Evolutionary conservation across 1,140 invertebrate species (phyloP).

Genomic region (Galleria mellonella): DNA sequence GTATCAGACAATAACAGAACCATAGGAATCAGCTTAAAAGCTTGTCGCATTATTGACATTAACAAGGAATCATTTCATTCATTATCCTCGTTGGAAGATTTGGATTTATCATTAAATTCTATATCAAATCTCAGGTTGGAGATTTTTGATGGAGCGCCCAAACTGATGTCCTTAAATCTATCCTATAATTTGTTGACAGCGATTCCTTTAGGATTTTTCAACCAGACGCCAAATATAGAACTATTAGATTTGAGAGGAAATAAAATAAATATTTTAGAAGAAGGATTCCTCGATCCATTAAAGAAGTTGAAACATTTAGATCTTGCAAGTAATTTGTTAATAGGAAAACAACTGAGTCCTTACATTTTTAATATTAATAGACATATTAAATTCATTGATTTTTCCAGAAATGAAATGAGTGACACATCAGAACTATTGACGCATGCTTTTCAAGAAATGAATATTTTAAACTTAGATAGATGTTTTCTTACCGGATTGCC

Average conservation of each 20-base stretch:
- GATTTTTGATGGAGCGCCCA: constrained; percentile 24
- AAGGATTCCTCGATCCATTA: constrained; percentile 45
- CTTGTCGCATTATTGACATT: constrained; percentile 36
- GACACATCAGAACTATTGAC: constrained; percentile 30
- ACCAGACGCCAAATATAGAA: constrained; percentile 32
- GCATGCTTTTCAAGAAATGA: constrained; percentile 25
- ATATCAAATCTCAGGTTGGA: constrained; percentile 34
- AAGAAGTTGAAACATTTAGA: constrained; percentile 34
- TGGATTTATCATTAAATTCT: constrained; percentile 48
- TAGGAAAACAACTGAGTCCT: constrained; percentile 27
- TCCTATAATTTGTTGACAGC: constrained; percentile 37
- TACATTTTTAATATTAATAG: constrained; percentile 34
- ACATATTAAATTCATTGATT: constrained; percentile 31
- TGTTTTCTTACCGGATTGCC: constrained; percentile 40
- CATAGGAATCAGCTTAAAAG: constrained; percentile 24
- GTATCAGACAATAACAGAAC: constrained; percentile 39
- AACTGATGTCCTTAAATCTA: constrained; percentile 37
- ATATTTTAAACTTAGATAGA: constrained; percentile 36
- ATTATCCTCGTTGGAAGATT: constrained; percentile 23
- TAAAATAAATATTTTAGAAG: constrained; percentile 20
- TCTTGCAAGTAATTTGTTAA: constrained; percentile 37
- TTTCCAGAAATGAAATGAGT: constrained; percentile 50
- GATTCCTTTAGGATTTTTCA: constrained; percentile 38
- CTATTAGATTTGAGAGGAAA: constrained; percentile 44
- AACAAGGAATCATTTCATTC: constrained; percentile 37